Conservation (phyloP, 2,797 vertebrate species). For the Hydrolagus colliei region DNA sequence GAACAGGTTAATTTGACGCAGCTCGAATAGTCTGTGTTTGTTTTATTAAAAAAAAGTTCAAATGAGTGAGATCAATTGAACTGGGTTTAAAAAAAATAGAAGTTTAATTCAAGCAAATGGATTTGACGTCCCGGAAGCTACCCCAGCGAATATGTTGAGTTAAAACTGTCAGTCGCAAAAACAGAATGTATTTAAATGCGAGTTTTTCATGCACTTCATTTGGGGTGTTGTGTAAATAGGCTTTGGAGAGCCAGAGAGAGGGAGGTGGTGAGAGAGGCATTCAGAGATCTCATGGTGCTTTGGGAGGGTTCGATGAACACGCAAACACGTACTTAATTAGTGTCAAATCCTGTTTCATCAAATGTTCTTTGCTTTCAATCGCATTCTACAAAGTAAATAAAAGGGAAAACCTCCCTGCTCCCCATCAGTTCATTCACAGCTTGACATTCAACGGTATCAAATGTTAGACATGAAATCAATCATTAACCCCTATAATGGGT, state of each 20-base stretch:
- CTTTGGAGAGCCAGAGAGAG: not conserved
- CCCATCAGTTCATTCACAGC: too few species aligned
- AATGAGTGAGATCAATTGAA: too few species aligned
- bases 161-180: not conserved
- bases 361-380: not conserved
- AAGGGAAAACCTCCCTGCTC: too few species aligned
- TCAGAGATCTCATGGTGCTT: not conserved
- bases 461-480: not conserved
- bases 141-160: not conserved
- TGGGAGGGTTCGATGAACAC: not conserved
- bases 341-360: not conserved
- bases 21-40: too few species aligned
- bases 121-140: not conserved
- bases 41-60: too few species aligned
- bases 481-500: not conserved
- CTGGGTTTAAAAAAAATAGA: too few species aligned
- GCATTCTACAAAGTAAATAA: not conserved
- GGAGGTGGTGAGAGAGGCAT: not conserved
- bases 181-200: not conserved
- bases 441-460: conserved; percentile 17
- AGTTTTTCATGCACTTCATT: not conserved
- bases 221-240: not conserved
- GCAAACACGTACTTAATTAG: conserved; percentile 27
- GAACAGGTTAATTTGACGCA: too few species aligned
- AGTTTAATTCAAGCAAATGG: too few species aligned